Conservation (phyloP, 2,113 vertebrate genomes). For the Nannobrachium achirus region DNA sequence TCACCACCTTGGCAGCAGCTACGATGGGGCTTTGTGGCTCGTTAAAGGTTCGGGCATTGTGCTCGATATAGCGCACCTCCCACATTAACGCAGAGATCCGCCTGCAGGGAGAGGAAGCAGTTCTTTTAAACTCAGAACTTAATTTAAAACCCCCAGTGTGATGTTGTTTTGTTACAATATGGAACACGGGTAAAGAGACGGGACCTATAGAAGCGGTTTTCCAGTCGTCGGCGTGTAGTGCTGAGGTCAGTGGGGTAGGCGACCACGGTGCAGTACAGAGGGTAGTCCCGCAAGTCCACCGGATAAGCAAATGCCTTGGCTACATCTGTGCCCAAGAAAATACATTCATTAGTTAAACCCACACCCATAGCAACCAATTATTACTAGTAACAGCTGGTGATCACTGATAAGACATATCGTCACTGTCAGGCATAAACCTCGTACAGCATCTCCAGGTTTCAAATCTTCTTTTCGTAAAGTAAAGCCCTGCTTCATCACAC, state of each 20-base stretch:
- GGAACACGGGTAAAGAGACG: neutral
- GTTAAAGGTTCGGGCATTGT: conserved; percentile 97
- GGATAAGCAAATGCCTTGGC: conserved; percentile 92
- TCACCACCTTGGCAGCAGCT: conserved; percentile 94
- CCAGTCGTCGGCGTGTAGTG: conserved; percentile 90
- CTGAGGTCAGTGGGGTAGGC: conserved; percentile 95
- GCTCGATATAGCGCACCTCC: conserved; percentile 98
- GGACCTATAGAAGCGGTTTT: conserved; percentile 95
- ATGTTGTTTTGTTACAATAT: neutral
- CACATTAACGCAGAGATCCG: conserved; percentile 98
- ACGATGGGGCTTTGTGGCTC: conserved; percentile 97
- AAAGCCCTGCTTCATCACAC: too few species aligned
- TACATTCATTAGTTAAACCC: neutral
- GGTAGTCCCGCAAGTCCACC: conserved; percentile 94
- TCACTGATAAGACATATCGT: too few species aligned
- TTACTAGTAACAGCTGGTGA: neutral
- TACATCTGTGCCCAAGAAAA: conserved; percentile 82
- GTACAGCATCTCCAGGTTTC: too few species aligned
- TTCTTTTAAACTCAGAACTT: neutral
- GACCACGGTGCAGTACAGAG: conserved; percentile 96
- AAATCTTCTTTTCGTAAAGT: too few species aligned
- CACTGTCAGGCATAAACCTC: too few species aligned
- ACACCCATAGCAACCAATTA: neutral
- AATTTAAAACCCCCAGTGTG: too few species aligned
- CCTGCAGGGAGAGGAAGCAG: conserved; percentile 70